Percentiles rank a stretch among this genome's conserved stretches.
These are phyloP conservation scores for Acanthisitta chloris DNA, from an alignment of 2,113 vertebrate species.

Conservation along the genomic window DNA sequence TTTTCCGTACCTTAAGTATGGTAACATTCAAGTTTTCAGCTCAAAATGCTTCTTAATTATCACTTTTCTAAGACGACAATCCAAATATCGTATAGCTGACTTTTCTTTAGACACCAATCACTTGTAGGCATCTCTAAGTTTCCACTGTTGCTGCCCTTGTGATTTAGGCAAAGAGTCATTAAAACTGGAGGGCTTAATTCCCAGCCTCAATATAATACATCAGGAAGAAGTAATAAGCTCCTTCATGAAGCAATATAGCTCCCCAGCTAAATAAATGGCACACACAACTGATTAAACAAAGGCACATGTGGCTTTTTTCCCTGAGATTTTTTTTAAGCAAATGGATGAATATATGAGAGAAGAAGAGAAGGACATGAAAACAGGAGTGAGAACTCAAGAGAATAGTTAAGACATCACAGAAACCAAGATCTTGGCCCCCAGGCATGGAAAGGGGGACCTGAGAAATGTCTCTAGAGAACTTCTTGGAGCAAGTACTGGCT, in stretches of 20 bases:
- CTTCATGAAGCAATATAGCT: slow-evolving; percentile 9
- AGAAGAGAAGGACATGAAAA: neutral
- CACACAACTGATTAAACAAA: slow-evolving; percentile 32
- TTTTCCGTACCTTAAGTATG: neutral
- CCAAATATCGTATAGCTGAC: neutral
- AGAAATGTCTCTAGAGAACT: neutral
- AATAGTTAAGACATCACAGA: neutral
- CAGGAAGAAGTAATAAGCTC: slow-evolving; percentile 27
- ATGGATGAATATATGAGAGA: neutral
- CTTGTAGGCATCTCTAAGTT: neutral
- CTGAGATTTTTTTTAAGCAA: neutral
- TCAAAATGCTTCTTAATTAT: neutral
- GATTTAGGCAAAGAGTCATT: slow-evolving; percentile 15
- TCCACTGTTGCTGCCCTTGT: neutral
- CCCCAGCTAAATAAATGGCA: slow-evolving; percentile 26
- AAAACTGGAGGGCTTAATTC: slow-evolving; percentile 32
- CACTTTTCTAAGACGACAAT: neutral
- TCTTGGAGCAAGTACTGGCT: neutral
- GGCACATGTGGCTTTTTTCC: neutral
- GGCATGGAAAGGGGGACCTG: neutral
- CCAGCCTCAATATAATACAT: neutral
- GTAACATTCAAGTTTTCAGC: neutral
- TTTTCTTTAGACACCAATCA: neutral
- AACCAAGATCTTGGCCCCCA: neutral
- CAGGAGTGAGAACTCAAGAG: neutral